Percentiles rank a stretch among this genome's conserved stretches.
phyloP scores from a whole-genome alignment of 2,888 invertebrate genomes.

The Orthosia cruda region DNA sequence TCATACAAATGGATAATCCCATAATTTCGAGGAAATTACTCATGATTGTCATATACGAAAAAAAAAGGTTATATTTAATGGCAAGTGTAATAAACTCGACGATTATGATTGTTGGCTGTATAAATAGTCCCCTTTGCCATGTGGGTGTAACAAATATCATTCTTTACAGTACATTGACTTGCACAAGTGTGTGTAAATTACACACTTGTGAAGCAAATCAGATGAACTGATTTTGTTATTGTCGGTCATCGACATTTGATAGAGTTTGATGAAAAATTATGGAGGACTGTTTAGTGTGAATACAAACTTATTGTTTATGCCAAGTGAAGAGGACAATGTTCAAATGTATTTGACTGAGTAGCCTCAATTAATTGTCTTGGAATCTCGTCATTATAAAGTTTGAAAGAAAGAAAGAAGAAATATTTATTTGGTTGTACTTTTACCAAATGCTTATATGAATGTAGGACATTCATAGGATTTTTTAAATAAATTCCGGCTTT shows the following conservation, averaged over 20 bases:
- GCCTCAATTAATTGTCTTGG: neutral
- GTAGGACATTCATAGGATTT: too few species aligned
- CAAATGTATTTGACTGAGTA: neutral
- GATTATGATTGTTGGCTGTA: constrained; percentile 44
- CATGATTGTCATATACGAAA: constrained; percentile 25
- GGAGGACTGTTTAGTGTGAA: constrained; percentile 1
- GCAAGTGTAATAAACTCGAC: constrained; percentile 36
- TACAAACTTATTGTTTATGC: constrained; percentile 27
- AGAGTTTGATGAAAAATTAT: constrained; percentile 54
- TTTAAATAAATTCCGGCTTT: too few species aligned
- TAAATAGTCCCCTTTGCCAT: constrained; percentile 62
- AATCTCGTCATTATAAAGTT: too few species aligned
- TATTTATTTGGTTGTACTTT: neutral
- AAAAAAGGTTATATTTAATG: constrained; percentile 35
- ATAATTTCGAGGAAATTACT: constrained; percentile 28
- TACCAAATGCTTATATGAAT: neutral
- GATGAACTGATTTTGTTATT: constrained; percentile 58
- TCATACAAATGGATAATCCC: constrained; percentile 11
- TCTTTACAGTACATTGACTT: constrained; percentile 66
- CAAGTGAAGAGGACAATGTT: neutral
- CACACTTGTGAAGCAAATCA: constrained; percentile 60
- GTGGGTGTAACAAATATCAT: constrained; percentile 73
- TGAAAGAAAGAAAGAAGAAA: too few species aligned
- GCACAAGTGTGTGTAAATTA: constrained; percentile 58
- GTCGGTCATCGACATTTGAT: constrained; percentile 58